Conservation (phyloP, 1,140 invertebrate genomes). For the Thaumatotibia leucotreta region DNA sequence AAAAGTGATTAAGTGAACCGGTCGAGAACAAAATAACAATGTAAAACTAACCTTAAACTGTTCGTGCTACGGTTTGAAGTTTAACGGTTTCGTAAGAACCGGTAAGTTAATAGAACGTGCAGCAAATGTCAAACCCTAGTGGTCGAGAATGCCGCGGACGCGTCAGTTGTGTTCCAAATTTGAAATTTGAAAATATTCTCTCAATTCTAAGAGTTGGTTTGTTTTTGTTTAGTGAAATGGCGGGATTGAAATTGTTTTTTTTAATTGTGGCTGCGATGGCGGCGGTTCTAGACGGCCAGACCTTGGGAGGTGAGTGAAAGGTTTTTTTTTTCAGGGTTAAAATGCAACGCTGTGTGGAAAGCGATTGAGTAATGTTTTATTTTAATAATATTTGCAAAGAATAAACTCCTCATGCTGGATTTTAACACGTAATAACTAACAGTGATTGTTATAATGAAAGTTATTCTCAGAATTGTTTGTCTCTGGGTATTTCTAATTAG, state of each 20-base stretch:
- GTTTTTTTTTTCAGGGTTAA: constrained; percentile 13
- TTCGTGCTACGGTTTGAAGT: constrained; percentile 18
- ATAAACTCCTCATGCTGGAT: no score
- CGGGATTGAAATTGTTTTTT: constrained; percentile 36
- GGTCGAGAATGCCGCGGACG: constrained; percentile 35
- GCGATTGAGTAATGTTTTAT: neutral
- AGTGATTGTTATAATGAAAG: neutral
- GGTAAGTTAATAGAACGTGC: constrained; percentile 30
- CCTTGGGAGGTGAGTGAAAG: constrained; percentile 29
- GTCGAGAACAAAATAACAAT: neutral
- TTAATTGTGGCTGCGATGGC: constrained; percentile 32
- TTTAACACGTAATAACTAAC: no score
- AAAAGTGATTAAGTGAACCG: neutral
- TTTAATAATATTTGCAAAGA: no score
- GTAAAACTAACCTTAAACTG: neutral
- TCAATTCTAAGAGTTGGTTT: constrained; percentile 16
- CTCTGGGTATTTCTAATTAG: no score
- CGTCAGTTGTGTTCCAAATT: constrained; percentile 37
- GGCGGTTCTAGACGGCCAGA: constrained; percentile 27
- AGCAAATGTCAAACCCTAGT: constrained; percentile 48
- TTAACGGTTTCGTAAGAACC: constrained; percentile 9
- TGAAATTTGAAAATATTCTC: constrained; percentile 25
- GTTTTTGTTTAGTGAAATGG: constrained; percentile 24
- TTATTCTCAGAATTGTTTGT: neutral
- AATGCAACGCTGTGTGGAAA: neutral